Conservation (phyloP, 2,797 vertebrate species). For the Phaenicophaeus curvirostris region DNA sequence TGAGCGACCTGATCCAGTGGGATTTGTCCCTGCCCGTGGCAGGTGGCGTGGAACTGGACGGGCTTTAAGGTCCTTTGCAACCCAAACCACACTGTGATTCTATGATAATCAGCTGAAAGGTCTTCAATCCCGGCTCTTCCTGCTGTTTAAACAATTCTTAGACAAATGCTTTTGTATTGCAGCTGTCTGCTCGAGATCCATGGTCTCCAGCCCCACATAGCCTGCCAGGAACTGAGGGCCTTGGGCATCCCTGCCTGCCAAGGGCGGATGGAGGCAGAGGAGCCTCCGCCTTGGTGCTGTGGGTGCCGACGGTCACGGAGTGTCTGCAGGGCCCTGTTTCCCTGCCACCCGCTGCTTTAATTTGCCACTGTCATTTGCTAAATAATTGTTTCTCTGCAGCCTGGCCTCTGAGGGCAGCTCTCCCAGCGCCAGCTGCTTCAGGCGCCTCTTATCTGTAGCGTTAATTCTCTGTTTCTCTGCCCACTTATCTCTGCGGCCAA, state of each 20-base stretch:
- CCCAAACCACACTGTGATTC: too few relatives aligned
- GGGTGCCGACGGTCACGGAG: background rate
- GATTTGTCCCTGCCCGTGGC: too few relatives aligned
- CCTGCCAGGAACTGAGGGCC: background rate
- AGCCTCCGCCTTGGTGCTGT: background rate
- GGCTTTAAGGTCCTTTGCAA: too few relatives aligned
- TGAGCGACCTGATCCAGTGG: too few relatives aligned
- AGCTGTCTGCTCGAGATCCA: background rate
- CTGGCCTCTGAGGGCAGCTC: background rate
- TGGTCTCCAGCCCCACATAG: accelerated
- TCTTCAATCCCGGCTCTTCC: background rate
- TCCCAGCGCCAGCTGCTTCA: background rate
- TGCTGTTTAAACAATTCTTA: background rate
- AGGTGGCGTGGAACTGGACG: too few relatives aligned
- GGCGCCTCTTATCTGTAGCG: background rate
- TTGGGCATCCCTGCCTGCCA: background rate
- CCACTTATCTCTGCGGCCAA: accelerated
- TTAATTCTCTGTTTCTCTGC: background rate
- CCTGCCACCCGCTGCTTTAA: background rate
- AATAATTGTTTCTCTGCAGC: background rate
- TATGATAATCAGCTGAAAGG: background rate
- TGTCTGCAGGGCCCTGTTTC: background rate
- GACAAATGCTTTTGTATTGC: background rate
- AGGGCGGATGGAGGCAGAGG: background rate
- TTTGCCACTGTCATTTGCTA: background rate